These are phyloP conservation scores for Rhopilema esculentum DNA, from an alignment of 30 jellyfish, hydroid and myxozoan genomes.

Conservation along the genomic window DNA sequence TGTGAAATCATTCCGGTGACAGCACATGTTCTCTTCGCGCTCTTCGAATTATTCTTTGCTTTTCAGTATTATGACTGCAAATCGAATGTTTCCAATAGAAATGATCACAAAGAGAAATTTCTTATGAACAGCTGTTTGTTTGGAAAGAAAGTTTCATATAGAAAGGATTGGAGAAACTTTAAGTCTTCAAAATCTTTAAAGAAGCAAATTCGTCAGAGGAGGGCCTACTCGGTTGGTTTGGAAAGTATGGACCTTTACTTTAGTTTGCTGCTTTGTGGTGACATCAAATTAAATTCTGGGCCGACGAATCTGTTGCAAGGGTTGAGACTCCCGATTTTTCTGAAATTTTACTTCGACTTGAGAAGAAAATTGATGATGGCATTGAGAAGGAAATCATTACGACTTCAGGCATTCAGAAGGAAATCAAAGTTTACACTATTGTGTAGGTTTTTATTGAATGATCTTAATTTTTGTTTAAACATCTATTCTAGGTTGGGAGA, in stretches of 20 bases:
- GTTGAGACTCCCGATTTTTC: not conserved
- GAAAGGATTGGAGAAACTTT: not conserved
- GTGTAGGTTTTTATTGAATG: not conserved
- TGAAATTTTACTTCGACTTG: slow-evolving; percentile 1
- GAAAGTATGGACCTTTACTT: too few relatives aligned
- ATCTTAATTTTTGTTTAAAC: not conserved
- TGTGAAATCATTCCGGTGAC: not conserved
- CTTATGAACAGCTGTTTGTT: not conserved
- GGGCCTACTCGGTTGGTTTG: not conserved
- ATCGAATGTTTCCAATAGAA: not conserved
- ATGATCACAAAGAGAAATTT: not conserved
- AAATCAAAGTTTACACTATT: not conserved
- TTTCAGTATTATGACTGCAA: not conserved
- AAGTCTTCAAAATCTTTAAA: not conserved
- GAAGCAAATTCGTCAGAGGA: not conserved
- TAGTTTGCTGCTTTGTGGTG: slow-evolving; percentile 5
- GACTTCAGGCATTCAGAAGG: not conserved
- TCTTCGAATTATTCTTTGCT: not conserved
- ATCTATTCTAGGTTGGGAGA: slow-evolving; percentile 55
- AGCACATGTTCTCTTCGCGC: slow-evolving; percentile 11
- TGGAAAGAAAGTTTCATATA: not conserved
- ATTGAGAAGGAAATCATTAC: too few relatives aligned
- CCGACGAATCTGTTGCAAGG: not conserved
- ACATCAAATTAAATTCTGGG: not conserved
- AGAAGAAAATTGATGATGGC: slow-evolving; percentile 1